Evolutionary conservation across 2,888 invertebrate species (phyloP).

Genomic region (Mechanitis mazaeus): DNA sequence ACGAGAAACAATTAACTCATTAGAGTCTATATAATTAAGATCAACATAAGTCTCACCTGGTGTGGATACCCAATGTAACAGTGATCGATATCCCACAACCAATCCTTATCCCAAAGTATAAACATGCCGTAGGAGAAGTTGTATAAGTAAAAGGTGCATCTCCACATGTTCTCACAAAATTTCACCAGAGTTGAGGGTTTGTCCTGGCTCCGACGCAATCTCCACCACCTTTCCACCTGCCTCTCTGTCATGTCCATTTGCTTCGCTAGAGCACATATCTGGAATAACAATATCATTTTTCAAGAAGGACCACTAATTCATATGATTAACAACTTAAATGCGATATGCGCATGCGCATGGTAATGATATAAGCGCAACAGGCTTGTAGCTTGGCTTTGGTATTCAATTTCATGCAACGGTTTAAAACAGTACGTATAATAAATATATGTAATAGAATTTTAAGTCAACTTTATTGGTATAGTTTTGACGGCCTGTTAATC

Average conservation of each 20-base stretch:
- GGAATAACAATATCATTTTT: slow-evolving; percentile 32
- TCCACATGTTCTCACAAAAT: slow-evolving; percentile 96
- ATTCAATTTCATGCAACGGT: no score
- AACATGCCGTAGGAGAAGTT: slow-evolving; percentile 89
- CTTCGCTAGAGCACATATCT: slow-evolving; percentile 85
- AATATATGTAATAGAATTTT: no score
- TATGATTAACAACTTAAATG: not conserved
- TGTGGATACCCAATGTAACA: slow-evolving; percentile 91
- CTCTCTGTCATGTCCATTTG: slow-evolving; percentile 89
- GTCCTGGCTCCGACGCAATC: slow-evolving; percentile 88
- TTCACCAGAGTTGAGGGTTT: slow-evolving; percentile 94
- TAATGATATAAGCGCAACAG: no score
- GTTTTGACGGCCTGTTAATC: no score
- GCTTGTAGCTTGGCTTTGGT: no score
- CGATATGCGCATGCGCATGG: not conserved
- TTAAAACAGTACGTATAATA: no score
- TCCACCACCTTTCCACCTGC: slow-evolving; percentile 95
- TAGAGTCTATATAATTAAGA: no score
- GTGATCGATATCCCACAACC: slow-evolving; percentile 94
- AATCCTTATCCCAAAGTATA: slow-evolving; percentile 93
- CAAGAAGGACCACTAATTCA: not conserved
- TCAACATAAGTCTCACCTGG: slow-evolving; percentile 73
- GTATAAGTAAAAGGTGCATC: slow-evolving; percentile 89
- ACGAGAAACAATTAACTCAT: not conserved
- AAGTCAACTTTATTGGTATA: no score